Conservation (phyloP, 2,113 vertebrate species). For the Erythrolamprus reginae region DNA sequence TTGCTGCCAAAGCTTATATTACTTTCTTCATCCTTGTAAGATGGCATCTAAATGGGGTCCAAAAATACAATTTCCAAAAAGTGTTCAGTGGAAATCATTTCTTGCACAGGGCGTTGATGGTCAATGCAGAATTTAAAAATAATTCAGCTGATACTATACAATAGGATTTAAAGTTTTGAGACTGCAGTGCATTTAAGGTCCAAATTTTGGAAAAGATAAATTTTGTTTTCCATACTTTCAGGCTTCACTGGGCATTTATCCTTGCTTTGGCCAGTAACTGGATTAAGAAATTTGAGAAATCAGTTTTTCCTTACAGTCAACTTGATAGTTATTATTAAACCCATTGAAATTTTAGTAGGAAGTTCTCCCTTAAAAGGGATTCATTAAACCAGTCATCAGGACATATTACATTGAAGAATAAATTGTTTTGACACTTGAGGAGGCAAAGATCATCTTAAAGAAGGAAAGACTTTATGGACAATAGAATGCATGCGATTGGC, state of each 20-base stretch:
- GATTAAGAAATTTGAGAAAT: background rate
- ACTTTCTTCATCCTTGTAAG: background rate
- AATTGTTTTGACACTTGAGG: background rate
- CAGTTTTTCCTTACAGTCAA: background rate
- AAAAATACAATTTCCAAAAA: background rate
- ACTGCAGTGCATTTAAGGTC: background rate
- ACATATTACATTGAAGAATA: background rate
- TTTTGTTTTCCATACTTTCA: background rate
- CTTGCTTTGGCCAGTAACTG: background rate
- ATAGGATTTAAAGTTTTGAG: background rate
- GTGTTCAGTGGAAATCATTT: background rate
- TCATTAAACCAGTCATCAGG: background rate
- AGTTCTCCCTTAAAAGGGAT: background rate
- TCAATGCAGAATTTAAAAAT: background rate
- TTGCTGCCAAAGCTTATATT: background rate
- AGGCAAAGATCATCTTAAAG: background rate
- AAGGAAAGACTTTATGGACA: background rate
- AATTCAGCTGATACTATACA: background rate
- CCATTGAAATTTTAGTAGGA: background rate
- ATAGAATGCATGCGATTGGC: background rate
- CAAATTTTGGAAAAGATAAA: background rate
- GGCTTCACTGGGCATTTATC: background rate
- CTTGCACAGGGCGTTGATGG: background rate
- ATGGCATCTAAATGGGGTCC: background rate
- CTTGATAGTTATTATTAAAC: background rate